Evolutionary conservation across 2,888 invertebrate species (phyloP).

Genomic region (Cepaea hortensis): DNA sequence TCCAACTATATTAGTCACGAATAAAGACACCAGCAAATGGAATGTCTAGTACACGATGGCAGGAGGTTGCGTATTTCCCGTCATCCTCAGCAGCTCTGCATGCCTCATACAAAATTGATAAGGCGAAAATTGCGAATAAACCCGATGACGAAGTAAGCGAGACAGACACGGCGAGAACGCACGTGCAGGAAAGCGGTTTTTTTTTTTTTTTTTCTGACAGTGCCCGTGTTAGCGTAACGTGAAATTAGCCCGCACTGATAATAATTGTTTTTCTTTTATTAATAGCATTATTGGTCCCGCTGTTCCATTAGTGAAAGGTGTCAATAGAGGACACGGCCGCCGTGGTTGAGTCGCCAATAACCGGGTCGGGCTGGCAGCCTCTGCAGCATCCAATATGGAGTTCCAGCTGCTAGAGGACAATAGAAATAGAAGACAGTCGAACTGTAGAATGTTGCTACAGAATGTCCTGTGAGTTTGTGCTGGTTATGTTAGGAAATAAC

Average conservation of each 20-base stretch:
- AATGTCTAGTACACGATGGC: too few relatives aligned
- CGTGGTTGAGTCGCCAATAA: neutral
- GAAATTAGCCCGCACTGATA: conserved; percentile 35
- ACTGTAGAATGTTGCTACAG: too few relatives aligned
- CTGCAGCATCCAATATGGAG: too few relatives aligned
- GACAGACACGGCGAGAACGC: neutral
- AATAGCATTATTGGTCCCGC: conserved; percentile 14
- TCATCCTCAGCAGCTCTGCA: neutral
- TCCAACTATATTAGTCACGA: too few relatives aligned
- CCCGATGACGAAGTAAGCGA: neutral
- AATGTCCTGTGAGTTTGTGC: too few relatives aligned
- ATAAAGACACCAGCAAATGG: too few relatives aligned
- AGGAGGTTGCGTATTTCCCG: neutral
- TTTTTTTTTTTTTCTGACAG: neutral
- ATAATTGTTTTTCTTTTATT: conserved; percentile 43
- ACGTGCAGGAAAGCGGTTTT: conserved; percentile 38
- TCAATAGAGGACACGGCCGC: conserved; percentile 1
- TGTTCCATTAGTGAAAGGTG: conserved; percentile 37
- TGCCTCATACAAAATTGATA: conserved; percentile 42
- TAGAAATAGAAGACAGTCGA: too few relatives aligned
- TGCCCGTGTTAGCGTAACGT: conserved; percentile 14
- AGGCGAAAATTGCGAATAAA: conserved; percentile 38
- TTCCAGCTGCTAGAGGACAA: too few relatives aligned
- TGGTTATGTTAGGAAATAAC: too few relatives aligned
- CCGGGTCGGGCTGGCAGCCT: neutral